phyloP scores from a whole-genome alignment of 2,113 vertebrate species.

The Erythrocercus mccallii region DNA sequence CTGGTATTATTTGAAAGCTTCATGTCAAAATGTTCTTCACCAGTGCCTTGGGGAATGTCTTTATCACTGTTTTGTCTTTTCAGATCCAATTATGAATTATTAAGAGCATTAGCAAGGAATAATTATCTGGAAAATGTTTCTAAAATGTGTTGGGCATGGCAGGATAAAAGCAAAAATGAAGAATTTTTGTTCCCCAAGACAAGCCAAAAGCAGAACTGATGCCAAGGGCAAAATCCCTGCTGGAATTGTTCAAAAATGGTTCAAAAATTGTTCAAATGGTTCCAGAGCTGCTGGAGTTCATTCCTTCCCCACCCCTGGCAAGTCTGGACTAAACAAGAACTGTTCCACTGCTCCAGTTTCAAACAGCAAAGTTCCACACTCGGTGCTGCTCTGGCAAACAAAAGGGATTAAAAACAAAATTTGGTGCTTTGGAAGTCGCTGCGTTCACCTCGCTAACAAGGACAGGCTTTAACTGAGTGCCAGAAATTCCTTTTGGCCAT shows the following conservation, averaged over 20 bases:
- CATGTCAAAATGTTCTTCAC: neutral
- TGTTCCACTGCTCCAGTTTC: neutral
- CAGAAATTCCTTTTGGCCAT: neutral
- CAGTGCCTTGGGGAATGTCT: neutral
- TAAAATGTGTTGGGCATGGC: neutral
- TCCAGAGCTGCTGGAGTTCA: neutral
- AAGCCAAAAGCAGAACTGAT: neutral
- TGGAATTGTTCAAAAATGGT: neutral
- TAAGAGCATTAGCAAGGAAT: neutral
- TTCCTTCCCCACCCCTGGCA: neutral
- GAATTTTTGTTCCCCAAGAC: neutral
- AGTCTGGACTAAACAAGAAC: neutral
- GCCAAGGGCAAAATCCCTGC: neutral
- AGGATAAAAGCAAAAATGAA: neutral
- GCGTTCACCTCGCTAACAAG: neutral
- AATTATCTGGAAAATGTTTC: neutral
- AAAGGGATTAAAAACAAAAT: neutral
- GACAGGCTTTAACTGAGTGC: fast-evolving
- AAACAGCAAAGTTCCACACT: neutral
- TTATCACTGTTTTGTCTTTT: neutral
- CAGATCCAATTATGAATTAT: neutral
- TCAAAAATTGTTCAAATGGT: neutral
- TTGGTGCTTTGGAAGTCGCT: fast-evolving
- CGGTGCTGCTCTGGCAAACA: neutral
- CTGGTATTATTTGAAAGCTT: neutral